phyloP scores from a whole-genome alignment of 2,113 vertebrate species.

The rabbit (Oryctolagus cuniculus) region mOryCun1.1 NC_091443.1:78060501-78061000 shows the following conservation, averaged over 20 bases:
- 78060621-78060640: conserved; percentile 12
- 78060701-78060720: neutral
- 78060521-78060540: too few species aligned
- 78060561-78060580: conserved; percentile 17
- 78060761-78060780: neutral
- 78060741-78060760: conserved; percentile 14
- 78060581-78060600: neutral
- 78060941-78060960: conserved; percentile 3
- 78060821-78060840: neutral
- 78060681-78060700: conserved; percentile 1
- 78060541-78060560: neutral
- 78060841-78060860: neutral
- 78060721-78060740: neutral
- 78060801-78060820: neutral
- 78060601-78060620: neutral
- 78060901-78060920: neutral
- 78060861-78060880: neutral
- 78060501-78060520: too few species aligned
- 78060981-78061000: neutral
- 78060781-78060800: neutral
- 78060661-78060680: neutral
- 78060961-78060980: conserved; percentile 37
- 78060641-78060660: neutral
- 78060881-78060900: conserved; percentile 12
- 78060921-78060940: neutral